Evolutionary conservation across 2,797 vertebrate genomes (phyloP).

Genomic region (Pangasius sanitwongsei): DNA sequence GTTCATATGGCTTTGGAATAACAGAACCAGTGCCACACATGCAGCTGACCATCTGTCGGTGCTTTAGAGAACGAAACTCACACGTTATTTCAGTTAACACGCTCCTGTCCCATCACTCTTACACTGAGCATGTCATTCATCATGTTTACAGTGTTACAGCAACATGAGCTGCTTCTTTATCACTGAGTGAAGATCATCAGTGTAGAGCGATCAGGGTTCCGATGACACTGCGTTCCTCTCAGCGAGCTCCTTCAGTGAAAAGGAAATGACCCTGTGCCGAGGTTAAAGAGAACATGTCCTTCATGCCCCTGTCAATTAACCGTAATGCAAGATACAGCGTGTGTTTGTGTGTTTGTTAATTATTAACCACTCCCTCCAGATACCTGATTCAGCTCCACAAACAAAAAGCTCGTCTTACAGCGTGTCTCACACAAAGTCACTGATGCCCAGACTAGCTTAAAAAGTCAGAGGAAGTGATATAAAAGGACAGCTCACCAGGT

Average conservation of each 20-base stretch:
- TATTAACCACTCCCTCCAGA: slow-evolving; percentile 48
- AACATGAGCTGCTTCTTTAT: background rate
- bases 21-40: background rate
- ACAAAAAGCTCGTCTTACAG: slow-evolving; percentile 38
- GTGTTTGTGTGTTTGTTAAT: slow-evolving; percentile 33
- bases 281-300: slow-evolving; percentile 53
- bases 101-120: background rate
- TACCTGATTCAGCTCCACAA: slow-evolving; percentile 39
- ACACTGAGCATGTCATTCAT: background rate
- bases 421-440: background rate
- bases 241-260: slow-evolving; percentile 11
- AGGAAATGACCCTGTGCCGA: slow-evolving; percentile 44
- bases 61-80: background rate
- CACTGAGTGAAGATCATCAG: background rate
- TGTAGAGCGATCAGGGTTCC: background rate
- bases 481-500: background rate
- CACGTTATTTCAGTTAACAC: background rate
- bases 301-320: slow-evolving; percentile 23
- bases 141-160: background rate
- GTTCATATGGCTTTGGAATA: background rate
- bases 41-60: background rate
- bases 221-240: background rate
- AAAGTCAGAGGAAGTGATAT: background rate
- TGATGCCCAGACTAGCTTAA: background rate
- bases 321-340: slow-evolving; percentile 34